Evolutionary conservation across 2,888 invertebrate species (phyloP), one percentile per base, ranked within the genome.

Genomic region (Mellilla xanthometata): DNA sequence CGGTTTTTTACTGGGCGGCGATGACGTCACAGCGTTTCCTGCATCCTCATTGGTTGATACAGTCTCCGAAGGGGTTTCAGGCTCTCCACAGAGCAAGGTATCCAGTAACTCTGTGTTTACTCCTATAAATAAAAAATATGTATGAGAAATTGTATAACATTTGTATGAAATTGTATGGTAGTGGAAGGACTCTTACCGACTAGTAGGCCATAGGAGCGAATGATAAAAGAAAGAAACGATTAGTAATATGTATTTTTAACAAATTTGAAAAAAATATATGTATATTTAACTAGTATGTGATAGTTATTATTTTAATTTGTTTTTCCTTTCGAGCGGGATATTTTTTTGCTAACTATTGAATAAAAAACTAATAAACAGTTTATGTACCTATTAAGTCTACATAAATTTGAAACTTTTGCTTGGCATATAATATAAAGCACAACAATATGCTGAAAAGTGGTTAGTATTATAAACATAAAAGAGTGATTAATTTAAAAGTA

Each of bases 21-120:
- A 53, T n/a, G 77, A 59, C n/a, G 61, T 56, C 29, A 53, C 58
- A 6, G 61, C 64, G 24, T 65, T 30, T 2, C 13, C 35, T 7
- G 26, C 22, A n/a, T 60, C 58, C 32, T 65, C 65, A 35, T 49
- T 56, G 47, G 49, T 49, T 23, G 47, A 52, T 19, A 40, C 52
- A 3, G 45, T 35, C 5, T 60, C 55, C 26, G 32, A 12, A 12
- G 51, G 36, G 34, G 68, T 68, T 12, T 81, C 81, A 3, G 63
- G 56, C 46, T 92, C 93, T 1, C 95, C 93, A 69, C 93, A 93
- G 26, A 97, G 82, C 4, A 97, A 92, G 52, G 94, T 92, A 62
- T 96, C 95, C 57, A 97, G 85, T 45, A 96, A 91, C 59, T 95
- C 95, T 49, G 94, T 93, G 73, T 95, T 94, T 7, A 97, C 94